Base-by-base conservation (phyloP, 1,140 invertebrate genomes). In the Cydia splendana region DNA sequence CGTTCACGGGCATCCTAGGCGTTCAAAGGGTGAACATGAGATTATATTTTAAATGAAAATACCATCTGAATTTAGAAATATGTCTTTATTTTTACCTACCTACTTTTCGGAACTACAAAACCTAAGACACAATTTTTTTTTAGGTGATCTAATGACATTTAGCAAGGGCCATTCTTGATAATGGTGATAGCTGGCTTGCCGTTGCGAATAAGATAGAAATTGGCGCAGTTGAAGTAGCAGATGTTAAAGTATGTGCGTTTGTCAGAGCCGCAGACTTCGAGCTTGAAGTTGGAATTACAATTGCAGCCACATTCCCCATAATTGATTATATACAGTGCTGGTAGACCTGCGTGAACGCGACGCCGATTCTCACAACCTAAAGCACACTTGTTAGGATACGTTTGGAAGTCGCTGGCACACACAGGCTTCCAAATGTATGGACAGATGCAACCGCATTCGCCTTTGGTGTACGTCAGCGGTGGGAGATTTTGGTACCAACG, bases 121-220 rank as follows among this genome's bases (percentile, higher is more conserved):
- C n/a, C 48, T 57, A 57, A 57, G 20, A 57, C n/a, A 9, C 3
- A 18, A 57, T 20, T 9, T 2, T 51, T 51, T 51, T 48, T 2
- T 48, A n/a, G 13, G 53, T 57, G 1, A 12, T 18, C 15, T n/a
- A 57, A 5, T 96, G 95, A 80, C 96, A 18, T 51, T 75, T 75
- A 75, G 94, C 69, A 96, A 93, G 65, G 95, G 94, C 28, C 92
- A 93, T 85, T 96, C 95, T 84, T 97, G 88, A 85, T 96, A 95
- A 93, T 96, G 97, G 82, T 96, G 92, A 92, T 97, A 95, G 12
- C 95, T 94, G 67, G 95, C 94, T 7, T 94, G 91, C 91, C 97
- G 97, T 77, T 94, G 89, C 10, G 94, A 82, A 95, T 94, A 75
- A 94, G 93, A 73, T 94, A 94, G 89, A 96, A 97, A 75, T 95